Evolutionary conservation across 2,888 invertebrate genomes (phyloP).

Genomic region (Petrolisthes manimaculis): DNA sequence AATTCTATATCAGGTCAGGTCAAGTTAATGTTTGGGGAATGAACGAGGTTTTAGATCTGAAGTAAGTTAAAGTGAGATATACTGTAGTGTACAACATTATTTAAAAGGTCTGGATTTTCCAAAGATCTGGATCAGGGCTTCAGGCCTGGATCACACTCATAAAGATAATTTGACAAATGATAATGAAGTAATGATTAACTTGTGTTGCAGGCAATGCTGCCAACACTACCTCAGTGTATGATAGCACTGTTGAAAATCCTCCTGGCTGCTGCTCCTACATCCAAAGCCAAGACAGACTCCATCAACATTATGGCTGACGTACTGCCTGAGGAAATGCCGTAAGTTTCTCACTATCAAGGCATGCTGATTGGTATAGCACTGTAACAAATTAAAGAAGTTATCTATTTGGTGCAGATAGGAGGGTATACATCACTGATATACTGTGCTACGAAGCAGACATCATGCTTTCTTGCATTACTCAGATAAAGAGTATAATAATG

Average conservation of each 20-base stretch:
- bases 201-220: constrained; percentile 80
- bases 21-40: neutral
- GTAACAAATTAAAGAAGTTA: neutral
- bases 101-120: too few species aligned
- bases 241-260: constrained; percentile 96
- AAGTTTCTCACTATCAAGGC: constrained; percentile 69
- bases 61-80: too few species aligned
- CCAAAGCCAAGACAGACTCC: constrained; percentile 97
- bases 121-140: too few species aligned
- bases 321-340: constrained; percentile 96
- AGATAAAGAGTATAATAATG: too few species aligned
- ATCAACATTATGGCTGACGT: constrained; percentile 99
- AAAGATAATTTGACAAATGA: too few species aligned
- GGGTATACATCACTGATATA: too few species aligned
- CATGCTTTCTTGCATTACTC: too few species aligned
- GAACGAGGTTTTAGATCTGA: too few species aligned
- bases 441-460: too few species aligned
- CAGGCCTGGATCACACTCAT: too few species aligned
- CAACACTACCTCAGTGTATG: constrained; percentile 97
- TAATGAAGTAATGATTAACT: too few species aligned
- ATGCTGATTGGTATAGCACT: neutral
- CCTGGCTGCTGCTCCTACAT: constrained; percentile 97
- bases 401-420: neutral
- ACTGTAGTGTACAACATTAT: too few species aligned
- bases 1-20: constrained; percentile 80